Percentiles rank a stretch among this genome's conserved stretches.
Evolutionary conservation across 2,797 vertebrate species (phyloP).

Genomic region (Urosaurus nigricauda): DNA sequence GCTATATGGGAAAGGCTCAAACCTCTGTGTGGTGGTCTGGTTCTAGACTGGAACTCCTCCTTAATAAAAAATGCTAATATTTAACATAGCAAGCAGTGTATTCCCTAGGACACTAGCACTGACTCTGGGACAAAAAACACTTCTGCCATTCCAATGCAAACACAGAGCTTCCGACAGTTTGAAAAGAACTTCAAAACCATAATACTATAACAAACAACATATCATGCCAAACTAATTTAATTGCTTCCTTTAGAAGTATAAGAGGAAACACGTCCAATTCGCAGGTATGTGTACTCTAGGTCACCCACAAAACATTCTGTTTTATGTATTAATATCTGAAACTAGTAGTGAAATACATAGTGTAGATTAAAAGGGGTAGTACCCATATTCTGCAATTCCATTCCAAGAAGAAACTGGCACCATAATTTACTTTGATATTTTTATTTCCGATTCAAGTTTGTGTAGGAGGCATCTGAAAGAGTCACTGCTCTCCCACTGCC

Average conservation of each 20-base stretch:
- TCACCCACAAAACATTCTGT: background rate
- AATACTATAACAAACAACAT: conserved; percentile 41
- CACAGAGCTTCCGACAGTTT: background rate
- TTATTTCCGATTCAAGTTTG: background rate
- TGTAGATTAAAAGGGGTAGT: background rate
- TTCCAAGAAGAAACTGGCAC: background rate
- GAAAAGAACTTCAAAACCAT: background rate
- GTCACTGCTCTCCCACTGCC: background rate
- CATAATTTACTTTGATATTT: background rate
- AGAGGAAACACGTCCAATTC: conserved; percentile 20
- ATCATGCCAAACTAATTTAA: conserved; percentile 26
- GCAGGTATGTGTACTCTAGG: background rate
- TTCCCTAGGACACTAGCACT: background rate
- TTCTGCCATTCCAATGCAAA: conserved; percentile 1
- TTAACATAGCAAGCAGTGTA: background rate
- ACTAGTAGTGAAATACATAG: background rate
- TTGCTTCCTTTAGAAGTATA: conserved; percentile 3
- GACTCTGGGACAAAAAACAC: background rate
- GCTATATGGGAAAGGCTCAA: background rate
- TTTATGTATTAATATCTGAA: background rate
- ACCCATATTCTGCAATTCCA: background rate
- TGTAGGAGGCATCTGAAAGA: background rate
- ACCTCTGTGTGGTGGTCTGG: background rate
- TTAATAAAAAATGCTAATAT: background rate
- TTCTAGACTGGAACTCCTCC: background rate